These are phyloP conservation scores for Denticeps clupeoides DNA, from an alignment of 2,797 vertebrate genomes.

Conservation along the genomic window DNA sequence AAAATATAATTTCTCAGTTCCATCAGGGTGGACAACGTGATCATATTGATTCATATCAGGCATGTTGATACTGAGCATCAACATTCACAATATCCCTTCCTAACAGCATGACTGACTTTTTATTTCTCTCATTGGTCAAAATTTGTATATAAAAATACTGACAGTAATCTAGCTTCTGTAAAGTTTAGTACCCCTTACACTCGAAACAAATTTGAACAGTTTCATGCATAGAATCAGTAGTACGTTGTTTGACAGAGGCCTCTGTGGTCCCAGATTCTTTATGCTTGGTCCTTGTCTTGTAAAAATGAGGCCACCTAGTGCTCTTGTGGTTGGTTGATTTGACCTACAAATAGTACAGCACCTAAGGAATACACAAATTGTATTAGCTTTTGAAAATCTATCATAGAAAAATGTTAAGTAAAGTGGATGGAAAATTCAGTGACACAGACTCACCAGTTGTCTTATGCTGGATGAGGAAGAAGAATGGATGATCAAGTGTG, in stretches of 20 bases:
- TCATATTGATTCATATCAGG: no score
- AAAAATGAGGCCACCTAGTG: constrained; percentile 18
- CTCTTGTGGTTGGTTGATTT: constrained; percentile 68
- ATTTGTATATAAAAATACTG: no score
- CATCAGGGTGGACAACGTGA: no score
- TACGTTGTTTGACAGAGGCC: constrained; percentile 12
- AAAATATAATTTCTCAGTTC: no score
- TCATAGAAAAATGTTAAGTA: neutral
- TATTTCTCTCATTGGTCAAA: no score
- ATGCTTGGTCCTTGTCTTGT: constrained; percentile 6
- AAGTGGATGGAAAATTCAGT: neutral
- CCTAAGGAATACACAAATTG: constrained; percentile 44
- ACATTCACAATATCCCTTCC: no score
- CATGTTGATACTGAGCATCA: no score
- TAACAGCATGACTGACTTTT: no score
- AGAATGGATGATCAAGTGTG: constrained; percentile 70
- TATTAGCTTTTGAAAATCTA: neutral
- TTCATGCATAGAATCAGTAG: no score
- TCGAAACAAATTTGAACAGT: no score
- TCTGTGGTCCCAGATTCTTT: constrained; percentile 6
- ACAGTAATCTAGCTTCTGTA: no score
- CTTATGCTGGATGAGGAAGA: constrained; percentile 77
- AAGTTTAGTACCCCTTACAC: neutral
- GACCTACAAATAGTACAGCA: constrained; percentile 71
- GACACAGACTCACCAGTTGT: constrained; percentile 66